Percentiles rank a stretch among this genome's conserved stretches.
These are phyloP conservation scores for Mizuhopecten yessoensis DNA, from an alignment of 1,140 invertebrate species.

Conservation along the genomic window DNA sequence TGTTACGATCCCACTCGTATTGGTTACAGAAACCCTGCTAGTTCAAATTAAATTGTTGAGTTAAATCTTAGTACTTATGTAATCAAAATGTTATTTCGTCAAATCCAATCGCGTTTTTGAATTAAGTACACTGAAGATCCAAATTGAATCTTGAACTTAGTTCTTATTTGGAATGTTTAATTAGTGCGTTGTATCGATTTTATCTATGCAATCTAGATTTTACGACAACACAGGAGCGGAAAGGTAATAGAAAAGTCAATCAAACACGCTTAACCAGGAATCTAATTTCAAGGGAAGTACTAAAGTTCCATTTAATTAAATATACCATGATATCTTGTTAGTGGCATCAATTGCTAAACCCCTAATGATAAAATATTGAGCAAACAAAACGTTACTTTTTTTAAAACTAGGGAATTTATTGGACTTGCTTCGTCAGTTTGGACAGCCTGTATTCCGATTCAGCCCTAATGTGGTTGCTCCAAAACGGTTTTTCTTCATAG, in stretches of 20 bases:
- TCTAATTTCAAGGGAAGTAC: conserved; percentile 34
- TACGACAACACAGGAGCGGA: neutral
- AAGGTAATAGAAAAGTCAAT: conserved; percentile 19
- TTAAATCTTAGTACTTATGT: conserved; percentile 32
- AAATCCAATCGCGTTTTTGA: conserved; percentile 33
- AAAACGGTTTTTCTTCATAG: too few relatives aligned
- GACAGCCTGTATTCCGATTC: too few relatives aligned
- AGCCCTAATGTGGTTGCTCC: too few relatives aligned
- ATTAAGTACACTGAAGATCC: conserved; percentile 1
- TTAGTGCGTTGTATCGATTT: neutral
- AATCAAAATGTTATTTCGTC: conserved; percentile 14
- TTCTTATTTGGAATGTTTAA: conserved; percentile 2
- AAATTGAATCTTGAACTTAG: conserved; percentile 31
- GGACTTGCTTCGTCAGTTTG: too few relatives aligned
- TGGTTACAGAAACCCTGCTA: neutral
- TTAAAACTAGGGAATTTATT: neutral
- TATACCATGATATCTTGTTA: neutral
- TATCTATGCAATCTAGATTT: neutral
- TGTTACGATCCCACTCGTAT: neutral
- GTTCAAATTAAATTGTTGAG: conserved; percentile 14
- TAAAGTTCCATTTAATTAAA: conserved; percentile 33
- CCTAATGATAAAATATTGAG: neutral
- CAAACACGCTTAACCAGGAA: neutral
- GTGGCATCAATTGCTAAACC: neutral
- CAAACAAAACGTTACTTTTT: conserved; percentile 23